Evolutionary conservation across 2,113 vertebrate genomes (phyloP).

Genomic region (Cricetomys ansorgei): DNA sequence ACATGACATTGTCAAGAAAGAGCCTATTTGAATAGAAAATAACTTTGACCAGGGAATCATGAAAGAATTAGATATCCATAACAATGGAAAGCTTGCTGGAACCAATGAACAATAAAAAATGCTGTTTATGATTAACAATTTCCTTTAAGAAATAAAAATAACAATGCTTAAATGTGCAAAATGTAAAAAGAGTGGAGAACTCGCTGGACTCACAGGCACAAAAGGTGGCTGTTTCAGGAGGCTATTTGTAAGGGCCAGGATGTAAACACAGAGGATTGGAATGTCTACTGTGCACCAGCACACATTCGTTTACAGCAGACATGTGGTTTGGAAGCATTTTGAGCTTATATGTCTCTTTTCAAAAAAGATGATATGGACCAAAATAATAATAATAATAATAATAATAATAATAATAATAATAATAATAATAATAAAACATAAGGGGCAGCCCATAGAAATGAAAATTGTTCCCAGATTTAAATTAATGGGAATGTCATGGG

Average conservation of each 20-base stretch:
- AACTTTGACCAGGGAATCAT: neutral
- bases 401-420: constrained; percentile 29
- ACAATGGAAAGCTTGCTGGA: neutral
- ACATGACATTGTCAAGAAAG: constrained; percentile 11
- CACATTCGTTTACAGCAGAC: neutral
- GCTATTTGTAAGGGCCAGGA: neutral
- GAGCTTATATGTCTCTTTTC: neutral
- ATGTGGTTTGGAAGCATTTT: neutral
- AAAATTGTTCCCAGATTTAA: neutral
- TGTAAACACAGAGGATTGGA: neutral
- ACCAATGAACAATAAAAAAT: neutral
- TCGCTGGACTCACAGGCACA: neutral
- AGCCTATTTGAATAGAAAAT: constrained; percentile 9
- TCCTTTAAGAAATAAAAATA: neutral
- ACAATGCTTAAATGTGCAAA: neutral
- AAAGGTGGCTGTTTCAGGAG: neutral
- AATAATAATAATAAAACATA: constrained; percentile 20
- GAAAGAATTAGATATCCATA: constrained; percentile 12
- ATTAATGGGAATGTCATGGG: constrained; percentile 19
- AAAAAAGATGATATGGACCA: neutral
- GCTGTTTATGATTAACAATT: constrained; percentile 17
- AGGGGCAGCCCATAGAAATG: neutral
- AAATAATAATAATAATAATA: constrained; percentile 43
- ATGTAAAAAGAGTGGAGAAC: neutral
- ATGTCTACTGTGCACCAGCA: neutral